Conservation (phyloP, 2,888 invertebrate genomes). For the Lasioglossum oenotherae region DNA sequence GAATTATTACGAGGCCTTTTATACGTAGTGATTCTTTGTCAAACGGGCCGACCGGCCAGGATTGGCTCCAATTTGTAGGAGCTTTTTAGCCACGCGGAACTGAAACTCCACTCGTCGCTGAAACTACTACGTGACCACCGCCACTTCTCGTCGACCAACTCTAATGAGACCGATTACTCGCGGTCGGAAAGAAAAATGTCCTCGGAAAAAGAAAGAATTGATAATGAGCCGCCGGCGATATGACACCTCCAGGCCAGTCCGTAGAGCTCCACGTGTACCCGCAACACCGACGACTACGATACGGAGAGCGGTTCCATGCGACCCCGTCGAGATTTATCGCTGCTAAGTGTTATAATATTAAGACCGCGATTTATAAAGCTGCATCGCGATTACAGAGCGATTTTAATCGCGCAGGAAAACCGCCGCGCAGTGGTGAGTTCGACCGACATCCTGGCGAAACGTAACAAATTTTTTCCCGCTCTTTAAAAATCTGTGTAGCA, state of each 20-base stretch:
- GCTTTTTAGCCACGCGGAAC: constrained; percentile 44
- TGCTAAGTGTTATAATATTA: constrained; percentile 11
- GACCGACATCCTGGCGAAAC: no score
- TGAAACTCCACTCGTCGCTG: neutral
- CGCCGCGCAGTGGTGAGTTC: neutral
- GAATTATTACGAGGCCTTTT: constrained; percentile 54
- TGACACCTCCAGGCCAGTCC: neutral
- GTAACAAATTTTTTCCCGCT: no score
- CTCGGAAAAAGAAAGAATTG: constrained; percentile 40
- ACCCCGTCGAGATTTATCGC: constrained; percentile 11
- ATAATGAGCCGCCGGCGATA: constrained; percentile 36
- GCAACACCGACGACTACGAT: neutral
- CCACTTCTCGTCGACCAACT: constrained; percentile 34
- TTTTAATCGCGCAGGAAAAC: neutral
- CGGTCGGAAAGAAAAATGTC: constrained; percentile 35
- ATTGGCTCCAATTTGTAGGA: constrained; percentile 54
- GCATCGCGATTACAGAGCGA: neutral
- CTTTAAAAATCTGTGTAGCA: no score
- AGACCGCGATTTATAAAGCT: constrained; percentile 15
- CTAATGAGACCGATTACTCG: constrained; percentile 61
- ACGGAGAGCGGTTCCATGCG: neutral
- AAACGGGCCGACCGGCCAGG: neutral
- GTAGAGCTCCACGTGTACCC: neutral
- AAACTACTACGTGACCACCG: constrained; percentile 44
- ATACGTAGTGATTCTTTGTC: constrained; percentile 38